Conservation (phyloP, 1,140 invertebrate species). For the Vollenhovia emeryi region DNA sequence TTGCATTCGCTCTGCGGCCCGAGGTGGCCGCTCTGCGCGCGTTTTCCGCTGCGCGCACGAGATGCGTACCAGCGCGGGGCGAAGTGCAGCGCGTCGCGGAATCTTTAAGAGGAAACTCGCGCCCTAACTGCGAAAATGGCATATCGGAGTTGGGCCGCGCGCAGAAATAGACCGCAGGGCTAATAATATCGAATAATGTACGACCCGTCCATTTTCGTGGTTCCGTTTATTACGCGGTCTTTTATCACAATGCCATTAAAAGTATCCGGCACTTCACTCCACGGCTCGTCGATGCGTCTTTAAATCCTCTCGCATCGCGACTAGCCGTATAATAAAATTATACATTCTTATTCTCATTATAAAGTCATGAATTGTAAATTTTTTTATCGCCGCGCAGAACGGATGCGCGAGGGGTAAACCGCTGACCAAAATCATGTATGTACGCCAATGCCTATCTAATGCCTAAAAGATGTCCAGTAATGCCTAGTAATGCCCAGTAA, state of each 20-base stretch:
- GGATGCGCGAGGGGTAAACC: too few species aligned
- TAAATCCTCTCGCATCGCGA: background rate
- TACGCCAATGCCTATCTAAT: too few species aligned
- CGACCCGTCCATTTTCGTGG: background rate
- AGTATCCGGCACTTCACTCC: conserved; percentile 7
- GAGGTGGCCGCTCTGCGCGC: background rate
- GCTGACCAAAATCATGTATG: too few species aligned
- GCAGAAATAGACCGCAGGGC: background rate
- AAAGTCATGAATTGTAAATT: too few species aligned
- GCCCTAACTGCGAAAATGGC: conserved; percentile 24
- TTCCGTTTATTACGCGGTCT: background rate
- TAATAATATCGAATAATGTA: conserved; percentile 41
- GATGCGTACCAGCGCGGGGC: background rate
- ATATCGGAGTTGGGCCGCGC: background rate
- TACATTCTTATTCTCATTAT: too few species aligned
- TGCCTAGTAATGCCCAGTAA: too few species aligned
- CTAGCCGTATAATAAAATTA: too few species aligned
- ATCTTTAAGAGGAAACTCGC: background rate
- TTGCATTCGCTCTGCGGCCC: background rate
- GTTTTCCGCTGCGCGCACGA: background rate
- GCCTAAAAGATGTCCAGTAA: too few species aligned
- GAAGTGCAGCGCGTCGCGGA: background rate
- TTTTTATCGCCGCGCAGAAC: background rate
- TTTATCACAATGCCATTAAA: background rate
- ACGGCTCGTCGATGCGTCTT: background rate